phyloP scores from a whole-genome alignment of 2,888 invertebrate genomes.

The Zonitis immaculata region DNA sequence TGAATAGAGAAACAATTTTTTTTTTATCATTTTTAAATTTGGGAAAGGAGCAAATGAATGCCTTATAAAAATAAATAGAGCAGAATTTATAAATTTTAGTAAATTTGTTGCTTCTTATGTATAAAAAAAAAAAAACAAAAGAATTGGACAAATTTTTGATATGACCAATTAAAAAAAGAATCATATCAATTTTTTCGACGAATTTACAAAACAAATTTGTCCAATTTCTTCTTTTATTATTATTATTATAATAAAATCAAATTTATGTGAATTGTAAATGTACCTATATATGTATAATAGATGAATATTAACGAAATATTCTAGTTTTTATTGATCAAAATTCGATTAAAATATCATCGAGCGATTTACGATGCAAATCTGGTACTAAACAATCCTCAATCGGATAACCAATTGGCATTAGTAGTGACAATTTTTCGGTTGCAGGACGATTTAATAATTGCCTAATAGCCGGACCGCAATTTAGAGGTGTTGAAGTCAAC shows the following conservation, averaged over 20 bases:
- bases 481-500: constrained; percentile 84
- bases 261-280: constrained; percentile 16
- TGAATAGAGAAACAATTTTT: neutral
- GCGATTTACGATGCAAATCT: constrained; percentile 64
- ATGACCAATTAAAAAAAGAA: constrained; percentile 7
- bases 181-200: constrained; percentile 18
- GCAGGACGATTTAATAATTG: constrained; percentile 68
- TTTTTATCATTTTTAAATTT: too few species aligned
- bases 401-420: constrained; percentile 85
- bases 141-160: constrained; percentile 2
- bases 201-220: constrained; percentile 10
- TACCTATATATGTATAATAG: constrained; percentile 5
- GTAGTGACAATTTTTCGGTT: constrained; percentile 74
- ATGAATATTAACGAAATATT: neutral
- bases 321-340: constrained; percentile 33
- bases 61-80: constrained; percentile 16
- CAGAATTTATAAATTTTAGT: constrained; percentile 7
- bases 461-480: constrained; percentile 79
- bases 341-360: constrained; percentile 70
- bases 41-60: constrained; percentile 11
- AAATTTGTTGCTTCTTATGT: constrained; percentile 16
- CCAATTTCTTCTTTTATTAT: constrained; percentile 7
- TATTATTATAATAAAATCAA: constrained; percentile 7
- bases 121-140: neutral
- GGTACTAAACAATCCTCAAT: constrained; percentile 73